A percentile compares a stretch with the other conserved stretches of the same genome.
Conservation (phyloP, 1,140 invertebrate species). For the Papilio machaon region DNA sequence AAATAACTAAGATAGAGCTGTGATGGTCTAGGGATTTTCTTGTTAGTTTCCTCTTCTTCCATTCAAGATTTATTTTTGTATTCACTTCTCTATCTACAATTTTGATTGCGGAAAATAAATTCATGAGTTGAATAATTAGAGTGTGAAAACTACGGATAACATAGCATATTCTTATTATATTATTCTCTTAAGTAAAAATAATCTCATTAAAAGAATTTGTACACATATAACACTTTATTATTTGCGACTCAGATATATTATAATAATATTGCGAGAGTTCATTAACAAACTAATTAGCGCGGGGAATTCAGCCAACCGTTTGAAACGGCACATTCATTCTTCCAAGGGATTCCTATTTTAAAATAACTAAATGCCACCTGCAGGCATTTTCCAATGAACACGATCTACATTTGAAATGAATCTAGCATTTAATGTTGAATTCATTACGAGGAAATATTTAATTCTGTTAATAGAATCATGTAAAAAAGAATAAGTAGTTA, state of each 20-base stretch:
- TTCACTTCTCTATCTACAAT: too few species aligned
- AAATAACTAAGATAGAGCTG: too few species aligned
- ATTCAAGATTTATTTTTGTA: too few species aligned
- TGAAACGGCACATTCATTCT: background rate
- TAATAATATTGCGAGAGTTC: constrained; percentile 2
- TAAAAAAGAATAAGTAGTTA: background rate
- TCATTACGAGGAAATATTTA: background rate
- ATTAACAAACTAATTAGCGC: constrained; percentile 13
- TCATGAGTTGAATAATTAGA: too few species aligned
- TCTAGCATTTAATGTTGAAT: background rate
- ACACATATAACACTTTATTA: too few species aligned
- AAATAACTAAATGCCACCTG: constrained; percentile 12
- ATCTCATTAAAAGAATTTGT: background rate
- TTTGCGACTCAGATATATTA: background rate
- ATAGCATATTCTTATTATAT: background rate
- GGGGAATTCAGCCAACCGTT: background rate
- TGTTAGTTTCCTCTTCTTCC: too few species aligned
- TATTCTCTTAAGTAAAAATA: background rate
- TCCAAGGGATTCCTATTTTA: constrained; percentile 18
- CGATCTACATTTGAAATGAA: constrained; percentile 5
- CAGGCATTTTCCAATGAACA: constrained; percentile 1
- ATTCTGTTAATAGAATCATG: background rate
- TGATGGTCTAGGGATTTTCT: too few species aligned
- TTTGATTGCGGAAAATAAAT: too few species aligned
- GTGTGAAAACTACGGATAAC: too few species aligned